These are phyloP conservation scores for Balanococcus diminutus DNA, from an alignment of 2,888 invertebrate species.

Conservation along the genomic window DNA sequence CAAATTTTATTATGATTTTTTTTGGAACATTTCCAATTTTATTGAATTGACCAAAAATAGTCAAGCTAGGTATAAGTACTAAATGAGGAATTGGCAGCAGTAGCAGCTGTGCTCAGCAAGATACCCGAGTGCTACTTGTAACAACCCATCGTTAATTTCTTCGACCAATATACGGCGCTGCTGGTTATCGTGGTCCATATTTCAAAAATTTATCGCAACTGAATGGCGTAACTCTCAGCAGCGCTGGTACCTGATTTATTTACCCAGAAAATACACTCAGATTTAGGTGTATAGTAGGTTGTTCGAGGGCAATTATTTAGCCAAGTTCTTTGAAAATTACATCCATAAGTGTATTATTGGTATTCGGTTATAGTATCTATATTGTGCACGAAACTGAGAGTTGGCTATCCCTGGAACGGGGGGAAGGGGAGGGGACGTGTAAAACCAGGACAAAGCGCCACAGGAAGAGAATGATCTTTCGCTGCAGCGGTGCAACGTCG, in stretches of 20 bases:
- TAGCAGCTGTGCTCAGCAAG: not conserved
- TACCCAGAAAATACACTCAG: not conserved
- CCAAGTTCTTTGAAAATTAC: not conserved
- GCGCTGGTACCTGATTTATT: not conserved
- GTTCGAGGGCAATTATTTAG: not conserved
- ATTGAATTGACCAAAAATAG: not conserved
- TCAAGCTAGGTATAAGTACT: too few relatives aligned
- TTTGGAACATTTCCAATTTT: not conserved
- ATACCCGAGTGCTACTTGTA: not conserved
- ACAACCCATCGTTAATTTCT: not conserved
- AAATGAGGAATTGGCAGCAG: not conserved
- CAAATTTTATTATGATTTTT: too few relatives aligned
- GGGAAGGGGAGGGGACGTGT: not conserved
- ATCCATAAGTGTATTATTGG: not conserved
- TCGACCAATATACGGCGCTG: not conserved
- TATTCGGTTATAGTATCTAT: not conserved
- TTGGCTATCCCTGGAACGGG: too few relatives aligned
- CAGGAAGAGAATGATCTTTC: constrained; percentile 6
- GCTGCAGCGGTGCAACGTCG: not conserved
- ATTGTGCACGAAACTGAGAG: not conserved
- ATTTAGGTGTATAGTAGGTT: not conserved
- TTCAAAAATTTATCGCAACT: not conserved
- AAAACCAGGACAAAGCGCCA: constrained; percentile 15
- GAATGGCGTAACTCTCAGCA: not conserved
- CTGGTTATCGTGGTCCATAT: not conserved